Evolutionary conservation across 2,113 vertebrate genomes (phyloP).

Genomic region (Danio rerio): DNA sequence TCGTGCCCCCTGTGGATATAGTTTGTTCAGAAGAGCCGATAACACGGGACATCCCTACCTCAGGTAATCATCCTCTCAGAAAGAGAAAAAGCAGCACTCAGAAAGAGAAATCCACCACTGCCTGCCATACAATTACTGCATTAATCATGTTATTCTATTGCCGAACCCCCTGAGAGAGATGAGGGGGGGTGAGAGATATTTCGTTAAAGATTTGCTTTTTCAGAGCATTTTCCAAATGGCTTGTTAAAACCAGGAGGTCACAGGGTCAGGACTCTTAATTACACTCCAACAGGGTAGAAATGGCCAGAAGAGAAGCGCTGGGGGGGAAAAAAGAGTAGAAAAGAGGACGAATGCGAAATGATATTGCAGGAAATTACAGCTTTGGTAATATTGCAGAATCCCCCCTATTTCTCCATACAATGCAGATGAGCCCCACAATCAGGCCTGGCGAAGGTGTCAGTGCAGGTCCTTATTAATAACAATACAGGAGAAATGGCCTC

Average conservation of each 20-base stretch:
- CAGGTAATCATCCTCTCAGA: constrained; percentile 85
- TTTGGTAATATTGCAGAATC: constrained; percentile 91
- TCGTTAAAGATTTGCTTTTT: constrained; percentile 85
- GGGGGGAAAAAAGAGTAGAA: constrained; percentile 78
- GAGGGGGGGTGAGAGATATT: constrained; percentile 77
- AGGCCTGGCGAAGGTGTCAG: constrained; percentile 79
- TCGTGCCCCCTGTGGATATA: constrained; percentile 55
- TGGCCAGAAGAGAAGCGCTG: constrained; percentile 79
- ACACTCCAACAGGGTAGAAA: constrained; percentile 93
- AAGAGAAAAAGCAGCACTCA: constrained; percentile 80
- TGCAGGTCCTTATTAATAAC: constrained; percentile 79
- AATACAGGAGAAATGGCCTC: constrained; percentile 62
- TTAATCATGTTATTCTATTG: constrained; percentile 95
- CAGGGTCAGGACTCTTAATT: constrained; percentile 94
- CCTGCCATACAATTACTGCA: constrained; percentile 90
- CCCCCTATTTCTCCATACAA: constrained; percentile 80
- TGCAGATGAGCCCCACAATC: constrained; percentile 80
- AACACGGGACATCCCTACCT: constrained; percentile 74
- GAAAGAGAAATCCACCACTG: constrained; percentile 84
- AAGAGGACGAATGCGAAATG: constrained; percentile 83
- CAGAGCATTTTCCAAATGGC: constrained; percentile 86
- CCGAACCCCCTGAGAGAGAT: constrained; percentile 68
- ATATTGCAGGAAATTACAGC: constrained; percentile 94
- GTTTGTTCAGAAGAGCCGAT: constrained; percentile 60
- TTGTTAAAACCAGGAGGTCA: constrained; percentile 87